Evolutionary conservation across 2,888 invertebrate genomes (phyloP), one percentile per base, ranked within the genome.

Genomic region (Caenorhabditis sp.): DNA sequence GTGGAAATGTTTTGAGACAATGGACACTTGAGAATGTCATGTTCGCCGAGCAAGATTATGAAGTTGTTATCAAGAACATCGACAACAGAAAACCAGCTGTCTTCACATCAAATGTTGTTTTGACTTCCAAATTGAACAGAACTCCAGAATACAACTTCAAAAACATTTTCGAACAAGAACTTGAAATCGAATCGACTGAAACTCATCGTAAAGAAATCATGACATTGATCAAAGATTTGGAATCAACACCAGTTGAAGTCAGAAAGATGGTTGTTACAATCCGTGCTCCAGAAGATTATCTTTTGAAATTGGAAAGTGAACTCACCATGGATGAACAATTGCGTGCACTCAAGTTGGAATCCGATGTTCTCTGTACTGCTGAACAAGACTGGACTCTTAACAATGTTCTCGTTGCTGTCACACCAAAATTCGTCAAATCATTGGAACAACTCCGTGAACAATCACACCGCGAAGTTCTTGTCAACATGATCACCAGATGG

Each of bases 11-110:
- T 62, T 71, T 79, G 67, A 66, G 61, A 58, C 63, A 71, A 50
- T 70, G 75, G 66, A 61, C 61, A 43, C 37, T 69, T 17, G 65
- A 75, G 59, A 69, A 71, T 59, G 59, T 70, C 36, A 51, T 80
- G 24, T 59, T 75, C 54, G 71, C 74, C n/a, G 84, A 84, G 65
- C 84, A 84, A 66, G 71, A 81, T 65, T 26, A 83, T 58, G 79
- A 79, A 57, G 58, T 83, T 23, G 59, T 60, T 36, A 61, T 78
- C 37, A 69, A 70, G 60, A 78, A 72, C 69, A 63, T 64, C 58
- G 53, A 69, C 14, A n/a, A n/a, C n/a, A 36, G 12, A 55, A 69
- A 66, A 27, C 66, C 75, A 62, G 67, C 67, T 58, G 77, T 72
- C 31, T 77, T 67, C 62, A 57, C 51, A 27, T 31, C 62, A 51